Evolutionary conservation across 2,888 invertebrate genomes (phyloP), one percentile per base, ranked within the genome.

Genomic region (Drosophila kanekoi): DNA sequence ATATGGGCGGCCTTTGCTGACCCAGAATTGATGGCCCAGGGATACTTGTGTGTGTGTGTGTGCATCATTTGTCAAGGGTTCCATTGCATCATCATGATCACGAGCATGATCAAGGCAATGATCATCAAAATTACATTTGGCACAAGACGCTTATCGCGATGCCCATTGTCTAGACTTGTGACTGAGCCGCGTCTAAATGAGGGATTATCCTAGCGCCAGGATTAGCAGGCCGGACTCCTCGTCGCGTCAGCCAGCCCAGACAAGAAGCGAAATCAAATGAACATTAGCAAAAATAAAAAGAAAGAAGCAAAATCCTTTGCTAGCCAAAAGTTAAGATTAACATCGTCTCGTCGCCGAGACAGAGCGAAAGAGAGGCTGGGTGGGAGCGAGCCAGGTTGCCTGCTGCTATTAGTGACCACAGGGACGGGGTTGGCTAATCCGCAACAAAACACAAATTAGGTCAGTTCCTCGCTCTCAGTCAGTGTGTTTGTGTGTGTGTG

Each of bases 201-300:
- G 44, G 77, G 88, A 88, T 88, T 82, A 88, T 88, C 88, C 87
- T 79, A 85, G 85, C 86, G 85, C 85, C 85, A 84, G 85, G 85
- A 82, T 86, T 86, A 85, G 35, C 58, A 51, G 44, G 35, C 53
- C 57, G 44, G 33, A 45, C 41, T 65, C 47, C 40, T 11, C 32
- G 41, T 47, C 45, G 51, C 35, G 37, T 51, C 10, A 13, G 38
- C 49, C 28, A 49, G 37, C 53, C 58, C 72, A 84, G 77, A 84
- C 86, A 79, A 86, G 65, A 28, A 59, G 72, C 49, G 60, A 85
- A 85, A 85, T 85, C 85, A 86, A 85, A 85, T 86, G 86, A 85
- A 85, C 86, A 85, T 85, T 85, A 86, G 82, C 70, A 72, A 60
- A 79, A 77, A 66, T n/a, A 20, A 4, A 23, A 8, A 8, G 8